A percentile compares a stretch with the other conserved stretches of the same genome.
Evolutionary conservation across 2,113 vertebrate species (phyloP).

Genomic region (Haemorhous mexicanus): DNA sequence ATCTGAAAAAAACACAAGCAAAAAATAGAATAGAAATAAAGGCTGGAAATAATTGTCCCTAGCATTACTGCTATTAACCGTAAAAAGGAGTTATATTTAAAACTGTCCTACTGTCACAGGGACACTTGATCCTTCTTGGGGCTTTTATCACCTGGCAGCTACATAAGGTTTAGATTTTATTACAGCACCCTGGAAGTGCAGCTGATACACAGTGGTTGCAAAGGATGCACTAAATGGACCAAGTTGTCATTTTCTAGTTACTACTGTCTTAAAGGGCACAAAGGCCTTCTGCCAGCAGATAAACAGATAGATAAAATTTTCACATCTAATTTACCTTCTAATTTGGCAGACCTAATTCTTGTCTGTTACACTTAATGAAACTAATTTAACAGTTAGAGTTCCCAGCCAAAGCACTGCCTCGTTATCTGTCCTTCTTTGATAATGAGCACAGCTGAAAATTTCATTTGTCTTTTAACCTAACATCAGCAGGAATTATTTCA

Average conservation of each 20-base stretch:
- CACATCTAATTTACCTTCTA: not conserved
- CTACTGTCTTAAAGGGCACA: not conserved
- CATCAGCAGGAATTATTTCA: not conserved
- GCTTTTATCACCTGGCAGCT: not conserved
- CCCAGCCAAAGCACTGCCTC: not conserved
- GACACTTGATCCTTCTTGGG: not conserved
- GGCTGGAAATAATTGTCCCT: not conserved
- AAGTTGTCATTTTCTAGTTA: not conserved
- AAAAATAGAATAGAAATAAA: not conserved
- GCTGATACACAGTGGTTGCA: not conserved
- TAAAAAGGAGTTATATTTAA: not conserved
- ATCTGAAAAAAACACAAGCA: not conserved
- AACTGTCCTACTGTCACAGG: not conserved
- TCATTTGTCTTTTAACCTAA: not conserved
- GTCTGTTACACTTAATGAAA: not conserved
- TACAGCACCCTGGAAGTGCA: not conserved
- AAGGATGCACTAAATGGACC: not conserved
- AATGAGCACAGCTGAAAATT: not conserved
- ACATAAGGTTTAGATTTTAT: not conserved
- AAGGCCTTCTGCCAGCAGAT: not conserved
- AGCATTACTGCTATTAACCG: not conserved
- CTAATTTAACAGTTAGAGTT: not conserved
- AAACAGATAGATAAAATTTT: not conserved
- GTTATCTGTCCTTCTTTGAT: not conserved
- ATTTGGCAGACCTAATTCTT: not conserved